These are phyloP conservation scores for Ceriagrion tenellum DNA, from an alignment of 2,888 invertebrate genomes.

Conservation along the genomic window DNA sequence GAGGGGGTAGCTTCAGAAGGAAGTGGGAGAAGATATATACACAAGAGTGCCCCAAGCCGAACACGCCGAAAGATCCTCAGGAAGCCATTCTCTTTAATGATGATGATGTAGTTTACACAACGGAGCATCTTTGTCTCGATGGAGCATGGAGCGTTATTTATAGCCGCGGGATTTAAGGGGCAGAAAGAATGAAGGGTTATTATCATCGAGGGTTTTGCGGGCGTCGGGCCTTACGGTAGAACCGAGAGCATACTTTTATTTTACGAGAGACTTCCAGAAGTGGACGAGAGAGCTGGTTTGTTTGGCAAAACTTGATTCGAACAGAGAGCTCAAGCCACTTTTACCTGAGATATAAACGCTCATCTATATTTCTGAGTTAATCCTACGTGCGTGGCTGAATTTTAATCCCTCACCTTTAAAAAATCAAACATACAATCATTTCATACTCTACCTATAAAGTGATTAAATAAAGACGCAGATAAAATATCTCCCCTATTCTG, in stretches of 20 bases:
- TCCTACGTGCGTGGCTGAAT: too few relatives aligned
- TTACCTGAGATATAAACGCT: too few relatives aligned
- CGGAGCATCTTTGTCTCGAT: slow-evolving; percentile 53
- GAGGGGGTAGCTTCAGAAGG: too few relatives aligned
- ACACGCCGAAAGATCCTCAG: slow-evolving; percentile 46
- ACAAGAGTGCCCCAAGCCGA: slow-evolving; percentile 17
- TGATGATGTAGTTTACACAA: slow-evolving; percentile 66
- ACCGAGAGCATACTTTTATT: slow-evolving; percentile 2
- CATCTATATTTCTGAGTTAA: too few relatives aligned
- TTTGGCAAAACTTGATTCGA: not conserved
- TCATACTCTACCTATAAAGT: too few relatives aligned
- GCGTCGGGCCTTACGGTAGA: not conserved
- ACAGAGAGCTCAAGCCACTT: not conserved
- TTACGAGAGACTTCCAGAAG: not conserved
- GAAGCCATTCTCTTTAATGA: slow-evolving; percentile 55
- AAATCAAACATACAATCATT: too few relatives aligned
- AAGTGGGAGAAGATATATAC: not conserved
- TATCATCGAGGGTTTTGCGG: slow-evolving; percentile 43
- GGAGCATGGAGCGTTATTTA: slow-evolving; percentile 23
- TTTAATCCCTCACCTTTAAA: too few relatives aligned
- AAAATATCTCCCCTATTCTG: too few relatives aligned
- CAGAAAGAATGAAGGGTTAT: slow-evolving; percentile 33
- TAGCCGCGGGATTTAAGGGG: slow-evolving; percentile 41
- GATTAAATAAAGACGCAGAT: too few relatives aligned
- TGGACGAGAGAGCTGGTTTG: not conserved